Conservation (phyloP, 2,888 invertebrate genomes). For the Rotaria socialis region DNA sequence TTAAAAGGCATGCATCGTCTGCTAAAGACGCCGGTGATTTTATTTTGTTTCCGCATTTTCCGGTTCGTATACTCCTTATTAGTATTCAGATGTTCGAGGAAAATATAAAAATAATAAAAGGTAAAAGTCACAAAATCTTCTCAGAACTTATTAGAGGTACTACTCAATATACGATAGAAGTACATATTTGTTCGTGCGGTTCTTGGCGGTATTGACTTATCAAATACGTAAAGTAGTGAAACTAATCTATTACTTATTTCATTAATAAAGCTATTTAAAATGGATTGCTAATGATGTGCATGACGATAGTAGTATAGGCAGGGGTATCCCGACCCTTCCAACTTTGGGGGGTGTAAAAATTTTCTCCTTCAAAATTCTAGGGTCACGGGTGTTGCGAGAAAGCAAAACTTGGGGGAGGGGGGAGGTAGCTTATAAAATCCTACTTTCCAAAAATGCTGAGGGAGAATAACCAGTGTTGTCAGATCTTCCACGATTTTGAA, state of each 20-base stretch:
- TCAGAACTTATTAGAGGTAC: constrained; percentile 82
- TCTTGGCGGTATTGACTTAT: constrained; percentile 85
- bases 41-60: constrained; percentile 97
- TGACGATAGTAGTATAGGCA: constrained; percentile 81
- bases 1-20: constrained; percentile 68
- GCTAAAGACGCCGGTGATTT: constrained; percentile 83
- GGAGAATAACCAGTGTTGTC: no score
- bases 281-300: constrained; percentile 76
- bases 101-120: neutral
- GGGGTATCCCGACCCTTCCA: no score
- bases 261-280: neutral
- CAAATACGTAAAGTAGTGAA: constrained; percentile 76
- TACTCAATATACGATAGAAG: constrained; percentile 83
- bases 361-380: no score
- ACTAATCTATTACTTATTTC: no score
- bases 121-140: constrained; percentile 50
- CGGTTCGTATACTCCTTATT: constrained; percentile 93
- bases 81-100: constrained; percentile 90
- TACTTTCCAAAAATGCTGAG: no score
- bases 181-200: constrained; percentile 86
- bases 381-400: no score
- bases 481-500: no score
- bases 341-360: no score
- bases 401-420: no score
- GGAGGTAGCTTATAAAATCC: no score